Evolutionary conservation across 2,888 invertebrate genomes (phyloP), one percentile per base, ranked within the genome.

Genomic region (Chouioia cunea): DNA sequence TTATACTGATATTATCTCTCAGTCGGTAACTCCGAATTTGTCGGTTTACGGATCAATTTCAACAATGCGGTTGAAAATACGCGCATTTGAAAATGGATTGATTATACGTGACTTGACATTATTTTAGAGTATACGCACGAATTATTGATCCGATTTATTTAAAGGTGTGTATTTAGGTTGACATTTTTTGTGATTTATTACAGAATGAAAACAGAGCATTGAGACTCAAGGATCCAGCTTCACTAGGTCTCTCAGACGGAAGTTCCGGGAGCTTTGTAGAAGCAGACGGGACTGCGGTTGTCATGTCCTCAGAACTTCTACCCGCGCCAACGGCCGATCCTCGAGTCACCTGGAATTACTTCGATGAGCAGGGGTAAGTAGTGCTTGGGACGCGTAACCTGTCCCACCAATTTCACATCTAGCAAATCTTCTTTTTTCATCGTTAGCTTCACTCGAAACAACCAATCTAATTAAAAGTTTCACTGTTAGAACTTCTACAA

Each of bases 191-290:
- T 53, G 48, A n/a, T 60, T 8, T 50, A 44, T 47, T 16, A 3
- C 90, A 93, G 93, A 92, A 91, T 87, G 95, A 95, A 88, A 95
- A 95, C 87, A 90, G 93, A 86, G 95, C 95, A 0, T 87, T 95
- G 74, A 89, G 95, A 73, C 88, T 95, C 79, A 90, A 90, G 81
- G 89, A 89, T 48, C 86, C 87, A 53, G 83, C 82, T 57, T 80
- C 85, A 53, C 75, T 85, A 68, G 79, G 80, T 65, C 79, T 83
- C 27, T 88, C 88, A 44, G 86, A 87, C 2, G 89, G 88, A 56
- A 83, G 81, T 79, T 79, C 84, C 71, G 80, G 80, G 58, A 73
- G 80, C 77, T 82, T 81, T 73, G 77, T 77, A 60, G 83, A 85
- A 68, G 77, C 80, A 72, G 81, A 84, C 74, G 79, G 82, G 63